Conservation (phyloP, 1,140 invertebrate species). For the Xylocopa sonorina region DNA sequence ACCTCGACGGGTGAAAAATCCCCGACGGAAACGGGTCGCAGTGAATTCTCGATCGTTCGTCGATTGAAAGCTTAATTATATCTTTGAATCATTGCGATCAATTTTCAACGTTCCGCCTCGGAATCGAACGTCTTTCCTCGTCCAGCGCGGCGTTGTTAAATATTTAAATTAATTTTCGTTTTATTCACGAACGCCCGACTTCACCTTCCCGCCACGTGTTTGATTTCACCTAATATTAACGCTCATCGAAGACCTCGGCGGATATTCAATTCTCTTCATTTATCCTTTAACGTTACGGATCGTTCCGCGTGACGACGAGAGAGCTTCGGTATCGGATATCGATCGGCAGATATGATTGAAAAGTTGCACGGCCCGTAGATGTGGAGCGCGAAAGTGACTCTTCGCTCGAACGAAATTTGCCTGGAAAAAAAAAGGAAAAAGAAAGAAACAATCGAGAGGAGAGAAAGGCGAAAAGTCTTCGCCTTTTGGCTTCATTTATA, state of each 20-base stretch:
- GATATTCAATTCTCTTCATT: background rate
- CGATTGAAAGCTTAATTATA: too few relatives aligned
- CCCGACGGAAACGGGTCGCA: too few relatives aligned
- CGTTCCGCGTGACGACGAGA: background rate
- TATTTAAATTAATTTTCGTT: too few relatives aligned
- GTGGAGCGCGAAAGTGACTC: background rate
- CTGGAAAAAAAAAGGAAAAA: background rate
- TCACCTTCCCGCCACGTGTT: too few relatives aligned
- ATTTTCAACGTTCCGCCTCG: too few relatives aligned
- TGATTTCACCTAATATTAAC: conserved; percentile 2
- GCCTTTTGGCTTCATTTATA: conserved; percentile 6
- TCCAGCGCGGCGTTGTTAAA: too few relatives aligned
- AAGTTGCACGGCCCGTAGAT: too few relatives aligned
- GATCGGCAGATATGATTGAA: background rate
- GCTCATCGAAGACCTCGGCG: background rate
- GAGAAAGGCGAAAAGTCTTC: background rate
- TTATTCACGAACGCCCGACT: too few relatives aligned
- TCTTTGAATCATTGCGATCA: too few relatives aligned
- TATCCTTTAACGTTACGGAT: background rate
- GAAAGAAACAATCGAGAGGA: background rate
- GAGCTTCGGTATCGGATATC: conserved; percentile 3
- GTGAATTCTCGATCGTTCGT: too few relatives aligned
- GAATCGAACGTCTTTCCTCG: too few relatives aligned
- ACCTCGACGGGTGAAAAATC: too few relatives aligned
- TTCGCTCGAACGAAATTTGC: background rate